Conservation (phyloP, 1,140 invertebrate genomes). For the Drosophila sp. region DNA sequence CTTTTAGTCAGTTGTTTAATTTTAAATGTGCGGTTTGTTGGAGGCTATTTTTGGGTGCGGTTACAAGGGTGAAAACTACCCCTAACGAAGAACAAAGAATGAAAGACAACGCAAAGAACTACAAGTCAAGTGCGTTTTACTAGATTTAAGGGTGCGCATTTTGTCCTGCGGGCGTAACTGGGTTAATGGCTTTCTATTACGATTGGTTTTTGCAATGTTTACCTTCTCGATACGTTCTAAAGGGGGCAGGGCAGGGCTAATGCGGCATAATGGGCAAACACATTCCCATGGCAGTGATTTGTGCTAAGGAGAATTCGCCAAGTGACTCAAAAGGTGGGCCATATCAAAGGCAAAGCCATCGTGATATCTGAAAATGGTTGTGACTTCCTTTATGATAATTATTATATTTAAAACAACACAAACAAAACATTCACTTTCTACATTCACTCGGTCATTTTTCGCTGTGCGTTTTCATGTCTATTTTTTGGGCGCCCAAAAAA, state of each 20-base stretch:
- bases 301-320: constrained; percentile 28
- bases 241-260: constrained; percentile 21
- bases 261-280: constrained; percentile 39
- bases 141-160: not conserved
- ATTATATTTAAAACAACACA: constrained; percentile 3
- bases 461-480: not conserved
- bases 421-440: not conserved
- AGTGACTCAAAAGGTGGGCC: not conserved
- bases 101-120: constrained; percentile 31
- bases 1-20: constrained; percentile 3
- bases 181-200: constrained; percentile 61
- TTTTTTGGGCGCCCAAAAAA: constrained; percentile 2
- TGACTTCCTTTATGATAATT: too few relatives aligned
- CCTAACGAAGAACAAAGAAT: constrained; percentile 6
- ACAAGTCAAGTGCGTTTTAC: constrained; percentile 34
- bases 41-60: constrained; percentile 44
- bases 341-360: not conserved
- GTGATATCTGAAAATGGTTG: not conserved
- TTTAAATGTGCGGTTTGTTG: constrained; percentile 33
- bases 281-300: constrained; percentile 43
- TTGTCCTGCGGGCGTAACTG: constrained; percentile 40
- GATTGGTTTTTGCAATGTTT: constrained; percentile 58
- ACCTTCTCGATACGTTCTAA: constrained; percentile 19
- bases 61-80: constrained; percentile 10
- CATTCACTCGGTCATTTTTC: not conserved